Conservation (phyloP, 35 echinoderm and acorn worm species). For the Strongylocentrotus purpuratus region DNA sequence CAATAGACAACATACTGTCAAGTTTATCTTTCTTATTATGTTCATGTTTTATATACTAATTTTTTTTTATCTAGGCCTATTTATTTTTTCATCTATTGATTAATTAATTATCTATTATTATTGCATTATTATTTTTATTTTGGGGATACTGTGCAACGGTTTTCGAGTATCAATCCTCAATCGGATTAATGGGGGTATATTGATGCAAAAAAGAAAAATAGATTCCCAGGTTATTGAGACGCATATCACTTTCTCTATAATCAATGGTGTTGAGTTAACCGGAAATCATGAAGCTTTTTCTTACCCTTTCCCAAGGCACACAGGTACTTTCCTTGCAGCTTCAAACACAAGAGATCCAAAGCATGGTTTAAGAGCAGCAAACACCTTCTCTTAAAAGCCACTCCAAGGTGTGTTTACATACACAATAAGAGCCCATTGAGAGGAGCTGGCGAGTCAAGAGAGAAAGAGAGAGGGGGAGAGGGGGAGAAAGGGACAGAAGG, state of each 20-base stretch:
- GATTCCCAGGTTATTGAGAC: neutral
- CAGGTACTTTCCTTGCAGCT: neutral
- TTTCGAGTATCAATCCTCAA: too few species aligned
- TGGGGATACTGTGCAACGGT: too few species aligned
- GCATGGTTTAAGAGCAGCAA: neutral
- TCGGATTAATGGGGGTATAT: too few species aligned
- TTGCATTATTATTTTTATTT: too few species aligned
- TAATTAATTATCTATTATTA: too few species aligned
- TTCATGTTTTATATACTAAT: too few species aligned
- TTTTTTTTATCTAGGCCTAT: too few species aligned
- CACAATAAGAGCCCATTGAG: constrained; percentile 22
- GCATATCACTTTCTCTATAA: neutral
- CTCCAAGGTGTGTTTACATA: constrained; percentile 35
- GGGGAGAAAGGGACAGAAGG: neutral
- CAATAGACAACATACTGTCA: too few species aligned
- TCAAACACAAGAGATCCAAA: neutral
- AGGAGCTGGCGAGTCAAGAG: neutral
- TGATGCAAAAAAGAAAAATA: too few species aligned
- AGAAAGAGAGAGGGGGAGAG: neutral
- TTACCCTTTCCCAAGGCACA: neutral
- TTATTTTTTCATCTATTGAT: too few species aligned
- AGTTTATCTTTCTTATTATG: too few species aligned
- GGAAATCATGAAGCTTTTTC: neutral
- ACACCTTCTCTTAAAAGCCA: constrained; percentile 43
- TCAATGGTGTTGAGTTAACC: neutral